Percentiles rank a stretch among this genome's conserved stretches.
phyloP scores from a whole-genome alignment of 1,140 invertebrate species.

The Drosophila orosa region DNA sequence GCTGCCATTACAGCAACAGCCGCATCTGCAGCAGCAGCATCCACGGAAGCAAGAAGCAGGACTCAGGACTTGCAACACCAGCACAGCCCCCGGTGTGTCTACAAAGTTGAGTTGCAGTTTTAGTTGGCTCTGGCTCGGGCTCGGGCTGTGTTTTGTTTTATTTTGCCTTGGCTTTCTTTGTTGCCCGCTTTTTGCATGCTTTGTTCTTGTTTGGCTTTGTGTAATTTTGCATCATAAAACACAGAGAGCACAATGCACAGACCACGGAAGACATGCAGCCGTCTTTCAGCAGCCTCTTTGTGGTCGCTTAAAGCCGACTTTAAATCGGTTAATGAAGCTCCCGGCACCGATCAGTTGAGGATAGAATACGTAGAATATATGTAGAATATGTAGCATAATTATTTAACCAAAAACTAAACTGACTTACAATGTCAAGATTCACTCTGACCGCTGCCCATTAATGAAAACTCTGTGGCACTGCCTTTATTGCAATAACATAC shows the following conservation, averaged over 20 bases:
- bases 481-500: too few species aligned
- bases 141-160: conserved; percentile 39
- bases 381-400: too few species aligned
- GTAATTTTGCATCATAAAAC: conserved; percentile 57
- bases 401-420: too few species aligned
- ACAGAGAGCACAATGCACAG: conserved; percentile 50
- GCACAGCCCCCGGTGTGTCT: conserved; percentile 65
- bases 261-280: conserved; percentile 37
- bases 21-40: not conserved
- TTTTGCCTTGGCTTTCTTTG: conserved; percentile 41
- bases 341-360: too few species aligned
- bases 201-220: conserved; percentile 74
- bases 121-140: conserved; percentile 53
- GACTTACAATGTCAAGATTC: too few species aligned
- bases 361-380: too few species aligned
- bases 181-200: conserved; percentile 41
- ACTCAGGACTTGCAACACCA: conserved; percentile 34
- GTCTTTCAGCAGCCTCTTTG: conserved; percentile 31
- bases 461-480: too few species aligned
- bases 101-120: conserved; percentile 80
- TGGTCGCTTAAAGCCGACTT: conserved; percentile 40
- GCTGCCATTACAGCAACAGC: conserved; percentile 29
- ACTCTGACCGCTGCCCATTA: too few species aligned
- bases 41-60: not conserved
- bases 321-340: conserved; percentile 36